A percentile compares a stretch with the other conserved stretches of the same genome.
Evolutionary conservation across 1,140 invertebrate genomes (phyloP).

Genomic region (Drosophila bifasciata): DNA sequence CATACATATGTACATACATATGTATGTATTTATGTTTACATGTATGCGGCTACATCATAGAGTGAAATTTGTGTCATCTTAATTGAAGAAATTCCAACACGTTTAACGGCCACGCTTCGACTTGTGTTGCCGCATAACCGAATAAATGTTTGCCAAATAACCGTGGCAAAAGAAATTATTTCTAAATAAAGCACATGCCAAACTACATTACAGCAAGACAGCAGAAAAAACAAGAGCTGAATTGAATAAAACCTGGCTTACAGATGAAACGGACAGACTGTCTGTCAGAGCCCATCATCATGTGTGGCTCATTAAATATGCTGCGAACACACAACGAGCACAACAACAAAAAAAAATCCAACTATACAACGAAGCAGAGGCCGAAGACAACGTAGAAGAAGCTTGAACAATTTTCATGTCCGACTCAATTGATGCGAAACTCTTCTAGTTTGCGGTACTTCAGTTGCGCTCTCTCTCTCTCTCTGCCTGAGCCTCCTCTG

Average conservation of each 20-base stretch:
- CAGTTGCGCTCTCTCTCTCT: too few relatives aligned
- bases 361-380: slow-evolving; percentile 11
- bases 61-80: slow-evolving; percentile 68
- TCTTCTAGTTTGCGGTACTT: slow-evolving; percentile 18
- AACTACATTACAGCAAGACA: slow-evolving; percentile 12
- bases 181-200: slow-evolving; percentile 45
- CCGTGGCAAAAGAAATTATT: slow-evolving; percentile 25
- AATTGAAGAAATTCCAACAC: slow-evolving; percentile 54
- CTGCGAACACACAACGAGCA: slow-evolving; percentile 55
- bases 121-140: background rate
- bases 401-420: slow-evolving; percentile 77
- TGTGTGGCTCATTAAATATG: slow-evolving; percentile 78
- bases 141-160: slow-evolving; percentile 68
- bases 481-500: too few relatives aligned
- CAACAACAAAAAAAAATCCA: slow-evolving; percentile 26
- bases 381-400: slow-evolving; percentile 41
- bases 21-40: slow-evolving; percentile 1
- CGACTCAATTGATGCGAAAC: slow-evolving; percentile 72
- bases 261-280: slow-evolving; percentile 11
- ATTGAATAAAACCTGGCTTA: slow-evolving; percentile 36
- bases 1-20: too few relatives aligned
- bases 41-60: slow-evolving; percentile 14
- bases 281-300: slow-evolving; percentile 48
- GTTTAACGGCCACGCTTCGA: slow-evolving; percentile 16
- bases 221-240: background rate